Base-by-base conservation (phyloP, 2,113 vertebrate species). In the Oryctolagus cuniculus region DNA sequence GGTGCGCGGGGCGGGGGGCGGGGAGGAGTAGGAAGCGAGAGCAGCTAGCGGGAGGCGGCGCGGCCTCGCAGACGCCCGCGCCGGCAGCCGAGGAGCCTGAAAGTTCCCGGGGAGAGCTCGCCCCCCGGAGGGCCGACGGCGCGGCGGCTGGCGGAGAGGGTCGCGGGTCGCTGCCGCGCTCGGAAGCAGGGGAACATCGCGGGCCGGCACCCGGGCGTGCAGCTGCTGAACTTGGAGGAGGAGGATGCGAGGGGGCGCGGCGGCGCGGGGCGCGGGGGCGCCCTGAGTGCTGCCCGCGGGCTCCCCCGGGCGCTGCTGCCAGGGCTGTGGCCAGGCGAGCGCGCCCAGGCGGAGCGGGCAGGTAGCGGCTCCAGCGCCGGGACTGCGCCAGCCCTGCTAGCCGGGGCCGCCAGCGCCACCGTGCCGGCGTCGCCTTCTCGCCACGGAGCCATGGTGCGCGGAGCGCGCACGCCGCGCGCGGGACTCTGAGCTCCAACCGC, bases 71-170 rank as follows among this genome's bases (percentile, higher is more conserved):
- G 95, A 97, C 87, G 87, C 95, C 69, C 74, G 97, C 97, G 98
- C 97, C 63, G 85, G 97, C 83, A 80, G 91, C 64, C 3, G 24
- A 58, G 93, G 72, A 96, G 93, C 91, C 38, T 22, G 96, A 98
- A 98, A 98, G 98, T 98, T 98, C 94, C 85, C 72, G 92, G 31
- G 95, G 91, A 89, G 25, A 69, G 84, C 86, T 63, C 66, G 74
- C 22, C 24, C 78, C 24, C 1, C 34, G 82, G 91, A 83, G 91
- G 94, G n/a, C 87, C 58, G 31, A 38, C 93, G 17, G 49, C 34
- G 27, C 49, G 75, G 72, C 49, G 15, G 6, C 67, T 31, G 29
- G 55, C 38, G 31, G 34, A 61, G 49, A 74, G 74, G 64, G 82
- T 92, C 87, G 27, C 89, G 11, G 93, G 93, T 93, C 53, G 77